Conservation (phyloP, 2,888 invertebrate genomes). For the Acrobasis suavella region DNA sequence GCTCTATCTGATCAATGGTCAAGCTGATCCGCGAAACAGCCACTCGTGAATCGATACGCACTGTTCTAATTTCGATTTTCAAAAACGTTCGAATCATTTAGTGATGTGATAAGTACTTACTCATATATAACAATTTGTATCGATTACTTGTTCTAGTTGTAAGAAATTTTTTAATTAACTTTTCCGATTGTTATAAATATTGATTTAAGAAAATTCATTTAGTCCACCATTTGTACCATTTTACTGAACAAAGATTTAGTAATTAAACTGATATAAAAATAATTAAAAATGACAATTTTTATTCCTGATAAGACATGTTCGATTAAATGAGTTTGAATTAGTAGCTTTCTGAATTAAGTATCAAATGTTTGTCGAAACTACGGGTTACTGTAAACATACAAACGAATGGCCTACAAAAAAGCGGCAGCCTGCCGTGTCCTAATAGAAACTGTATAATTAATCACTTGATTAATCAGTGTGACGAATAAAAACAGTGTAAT, state of each 20-base stretch:
- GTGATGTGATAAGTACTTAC: background rate
- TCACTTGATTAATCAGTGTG: constrained; percentile 81
- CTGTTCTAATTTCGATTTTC: constrained; percentile 36
- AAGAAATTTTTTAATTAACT: too few relatives aligned
- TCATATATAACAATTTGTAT: too few relatives aligned
- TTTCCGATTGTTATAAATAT: too few relatives aligned
- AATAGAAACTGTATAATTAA: constrained; percentile 79
- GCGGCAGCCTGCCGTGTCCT: constrained; percentile 57
- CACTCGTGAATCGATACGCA: constrained; percentile 51
- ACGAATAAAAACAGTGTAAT: constrained; percentile 81
- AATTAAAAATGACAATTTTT: too few relatives aligned
- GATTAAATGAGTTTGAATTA: constrained; percentile 7
- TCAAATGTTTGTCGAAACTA: constrained; percentile 24
- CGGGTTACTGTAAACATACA: constrained; percentile 32
- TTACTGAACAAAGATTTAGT: too few relatives aligned
- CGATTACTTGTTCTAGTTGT: too few relatives aligned
- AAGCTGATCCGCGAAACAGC: constrained; percentile 62
- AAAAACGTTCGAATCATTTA: background rate
- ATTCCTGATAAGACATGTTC: background rate
- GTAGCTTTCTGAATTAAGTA: constrained; percentile 18
- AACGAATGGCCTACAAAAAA: constrained; percentile 52
- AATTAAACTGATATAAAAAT: too few relatives aligned
- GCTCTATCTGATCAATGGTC: constrained; percentile 76
- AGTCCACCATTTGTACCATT: too few relatives aligned
- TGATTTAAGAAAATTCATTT: too few relatives aligned